Percentiles rank a stretch among this genome's conserved stretches.
Evolutionary conservation across 2,113 vertebrate species (phyloP).

Genomic region (Rhinolophus sinicus): DNA sequence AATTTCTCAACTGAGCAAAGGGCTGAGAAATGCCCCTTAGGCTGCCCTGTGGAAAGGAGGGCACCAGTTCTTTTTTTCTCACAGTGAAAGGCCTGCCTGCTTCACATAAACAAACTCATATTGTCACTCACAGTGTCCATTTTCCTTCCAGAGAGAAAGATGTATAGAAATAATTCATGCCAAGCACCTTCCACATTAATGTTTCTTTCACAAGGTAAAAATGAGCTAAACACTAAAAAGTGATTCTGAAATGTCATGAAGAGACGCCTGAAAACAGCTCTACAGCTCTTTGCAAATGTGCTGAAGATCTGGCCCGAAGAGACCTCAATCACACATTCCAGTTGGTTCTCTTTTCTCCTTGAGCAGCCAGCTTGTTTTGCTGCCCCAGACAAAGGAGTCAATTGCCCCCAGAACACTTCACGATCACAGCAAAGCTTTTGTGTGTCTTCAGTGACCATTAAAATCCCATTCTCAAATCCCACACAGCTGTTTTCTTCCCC

Average conservation of each 20-base stretch:
- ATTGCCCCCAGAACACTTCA: conserved; percentile 91
- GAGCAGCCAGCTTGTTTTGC: conserved; percentile 87
- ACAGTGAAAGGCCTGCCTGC: conserved; percentile 29
- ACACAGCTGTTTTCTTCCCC: conserved; percentile 90
- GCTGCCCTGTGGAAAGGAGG: background rate
- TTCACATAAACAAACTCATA: conserved; percentile 16
- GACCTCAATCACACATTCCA: conserved; percentile 67
- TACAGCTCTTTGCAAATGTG: conserved; percentile 52
- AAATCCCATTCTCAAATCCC: conserved; percentile 90
- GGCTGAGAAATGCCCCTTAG: background rate
- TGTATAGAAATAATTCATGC: conserved; percentile 42
- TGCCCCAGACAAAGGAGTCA: conserved; percentile 88
- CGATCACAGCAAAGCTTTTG: conserved; percentile 89
- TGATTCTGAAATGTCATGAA: conserved; percentile 8
- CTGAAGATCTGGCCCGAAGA: conserved; percentile 70
- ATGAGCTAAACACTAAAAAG: conserved; percentile 8
- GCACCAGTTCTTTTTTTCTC: background rate
- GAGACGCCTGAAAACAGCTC: conserved; percentile 38
- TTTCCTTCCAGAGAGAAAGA: background rate
- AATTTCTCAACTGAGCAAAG: conserved; percentile 46
- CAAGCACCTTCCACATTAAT: conserved; percentile 10
- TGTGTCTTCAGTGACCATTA: conserved; percentile 93
- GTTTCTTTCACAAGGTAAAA: conserved; percentile 67
- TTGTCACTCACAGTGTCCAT: conserved; percentile 15
- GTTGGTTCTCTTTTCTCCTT: conserved; percentile 78